Percentiles rank a stretch among this genome's conserved stretches.
These are phyloP conservation scores for Alectoris magna DNA, from an alignment of 2,797 vertebrate genomes.

Conservation along the genomic window DNA sequence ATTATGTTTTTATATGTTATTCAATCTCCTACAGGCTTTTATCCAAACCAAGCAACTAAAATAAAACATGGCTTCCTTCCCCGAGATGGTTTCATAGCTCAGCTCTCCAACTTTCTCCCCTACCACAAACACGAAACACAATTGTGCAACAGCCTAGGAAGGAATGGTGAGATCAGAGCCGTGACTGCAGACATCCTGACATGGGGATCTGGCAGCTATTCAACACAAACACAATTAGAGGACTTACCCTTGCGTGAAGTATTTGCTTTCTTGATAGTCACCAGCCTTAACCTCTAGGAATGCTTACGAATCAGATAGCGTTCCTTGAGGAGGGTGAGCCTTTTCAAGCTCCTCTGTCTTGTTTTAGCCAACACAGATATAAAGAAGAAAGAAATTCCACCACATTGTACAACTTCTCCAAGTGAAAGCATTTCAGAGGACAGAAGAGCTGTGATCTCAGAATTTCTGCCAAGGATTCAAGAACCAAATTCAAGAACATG, in stretches of 20 bases:
- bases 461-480: conserved; percentile 1
- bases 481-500: not conserved
- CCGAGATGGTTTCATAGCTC: conserved; percentile 59
- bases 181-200: conserved; percentile 80
- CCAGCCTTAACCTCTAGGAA: conserved; percentile 80
- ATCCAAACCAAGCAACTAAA: conserved; percentile 75
- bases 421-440: not conserved
- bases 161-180: conserved; percentile 77
- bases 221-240: conserved; percentile 84
- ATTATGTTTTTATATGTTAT: conserved; percentile 58
- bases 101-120: conserved; percentile 60
- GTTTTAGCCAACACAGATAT: conserved; percentile 38
- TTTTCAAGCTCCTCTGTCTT: conserved; percentile 44
- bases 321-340: conserved; percentile 52
- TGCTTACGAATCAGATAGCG: conserved; percentile 60
- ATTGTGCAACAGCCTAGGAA: conserved; percentile 65
- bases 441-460: conserved; percentile 1
- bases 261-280: conserved; percentile 78
- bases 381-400: conserved; percentile 50
- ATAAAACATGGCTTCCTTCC: conserved; percentile 72
- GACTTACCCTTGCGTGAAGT: conserved; percentile 85
- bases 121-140: conserved; percentile 72
- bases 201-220: conserved; percentile 82
- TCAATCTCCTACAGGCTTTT: conserved; percentile 67
- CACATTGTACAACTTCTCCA: not conserved